Evolutionary conservation across 2,113 vertebrate genomes (phyloP), one percentile per base, ranked within the genome.

Genomic region (Neotragus moschatus): DNA sequence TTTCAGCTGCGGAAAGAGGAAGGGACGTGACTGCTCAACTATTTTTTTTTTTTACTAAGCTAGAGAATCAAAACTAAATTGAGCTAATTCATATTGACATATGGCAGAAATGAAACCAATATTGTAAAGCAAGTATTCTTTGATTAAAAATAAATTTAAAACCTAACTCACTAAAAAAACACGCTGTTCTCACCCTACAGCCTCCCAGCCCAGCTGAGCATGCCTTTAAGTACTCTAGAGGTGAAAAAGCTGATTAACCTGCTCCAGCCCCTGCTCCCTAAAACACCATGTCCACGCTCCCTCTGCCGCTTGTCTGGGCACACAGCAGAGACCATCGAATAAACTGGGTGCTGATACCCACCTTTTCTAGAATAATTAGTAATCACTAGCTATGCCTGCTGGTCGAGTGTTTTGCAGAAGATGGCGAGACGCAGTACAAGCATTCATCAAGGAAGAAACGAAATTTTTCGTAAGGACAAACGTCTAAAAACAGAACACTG

Each of bases 1-100:
- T 99, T 98, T 99, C 99, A 99, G 99, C 99, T 99, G 98, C 80
- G 94, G 98, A 88, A 66, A 95, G 73, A 81, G 82, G 30, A 77
- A 79, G 19, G 36, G 36, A 55, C 0, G 16, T 85, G 75, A 84
- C 73, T 1, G 17, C 26, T 23, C 16, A n/a, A 3, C 28, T 12
- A n/a, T 88, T 43, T 25, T 39, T 28, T 63, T 92, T 86, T 51
- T 85, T 5, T 55, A 51, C 23, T 36, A 92, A 55, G 39, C 49
- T 88, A 28, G 80, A 93, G 45, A n/a, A 84, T 28, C 17, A 36
- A 92, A 28, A 45, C n/a, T 23, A 55, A 58, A n/a, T 1, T 2
- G 28, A 87, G 19, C 66, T 70, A 12, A 12, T 39, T 70, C 66
- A 70, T 39, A 70, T 11, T 23, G 10, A 70, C 5, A 1, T 70